Evolutionary conservation across 2,797 vertebrate species (phyloP), one percentile per base, ranked within the genome.

Genomic region (Neosilurus mollespiculum): DNA sequence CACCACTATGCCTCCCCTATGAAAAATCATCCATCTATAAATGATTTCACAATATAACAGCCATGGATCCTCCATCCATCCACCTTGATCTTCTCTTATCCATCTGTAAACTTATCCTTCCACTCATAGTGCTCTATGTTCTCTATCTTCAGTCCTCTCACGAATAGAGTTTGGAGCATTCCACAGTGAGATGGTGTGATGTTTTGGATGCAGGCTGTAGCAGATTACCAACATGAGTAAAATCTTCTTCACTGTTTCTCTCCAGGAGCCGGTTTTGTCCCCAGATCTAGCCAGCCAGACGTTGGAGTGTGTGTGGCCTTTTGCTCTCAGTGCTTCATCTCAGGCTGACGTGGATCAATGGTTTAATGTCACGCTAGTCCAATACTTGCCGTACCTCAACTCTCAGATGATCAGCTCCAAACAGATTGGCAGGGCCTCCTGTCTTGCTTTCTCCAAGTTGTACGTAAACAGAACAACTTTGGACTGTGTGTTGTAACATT

Each of bases 401-500:
- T 90, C 87, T 87, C 84, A 72, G 53, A 84, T 93, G 80, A 89
- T 95, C 87, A 86, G 82, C 85, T 86, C 91, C 64, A 14, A 9
- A 0, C 12, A 26, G 82, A 91, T 91, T 12, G 49, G 82, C 18
- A 88, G 85, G 66, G 73, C 93, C 62, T 90, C 91, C 66, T 95
- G 95, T 72, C 8, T 90, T 22, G 89, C 92, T 81, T 95, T 95
- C 90, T 90, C 89, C 43, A 92, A 91, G 37, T 78, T 95, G 95
- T 95, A 82, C 54, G 81, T 81, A 43, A 58, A 54, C 51, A 58
- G 16, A 78, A 30, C 30, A 30, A 30, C 30, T 30, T 43, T 43
- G 43, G 43, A 5, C 43, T 43, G 43, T 43, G 43, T 43, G 43
- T n/a, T n/a, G 43, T 43, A 54, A 53, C 12, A 37, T 18, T 4